Conservation (phyloP, 1,140 invertebrate genomes). For the Drosophila hydei region DNA sequence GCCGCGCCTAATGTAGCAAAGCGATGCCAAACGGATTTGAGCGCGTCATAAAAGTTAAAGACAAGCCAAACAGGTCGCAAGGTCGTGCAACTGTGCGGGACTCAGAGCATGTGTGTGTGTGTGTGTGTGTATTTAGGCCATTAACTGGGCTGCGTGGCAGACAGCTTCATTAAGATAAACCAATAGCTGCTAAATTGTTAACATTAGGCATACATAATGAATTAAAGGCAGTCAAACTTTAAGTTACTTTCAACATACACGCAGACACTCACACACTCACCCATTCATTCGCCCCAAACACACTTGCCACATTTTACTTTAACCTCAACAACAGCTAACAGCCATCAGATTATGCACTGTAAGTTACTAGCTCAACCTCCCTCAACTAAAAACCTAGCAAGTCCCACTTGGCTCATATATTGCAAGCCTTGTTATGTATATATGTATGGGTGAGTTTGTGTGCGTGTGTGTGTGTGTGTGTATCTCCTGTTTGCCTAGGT, state of each 20-base stretch:
- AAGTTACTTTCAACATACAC: constrained; percentile 57
- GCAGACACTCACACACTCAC: constrained; percentile 24
- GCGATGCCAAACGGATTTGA: constrained; percentile 64
- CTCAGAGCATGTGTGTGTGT: constrained; percentile 14
- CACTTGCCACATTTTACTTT: constrained; percentile 27
- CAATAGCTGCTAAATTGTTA: constrained; percentile 83
- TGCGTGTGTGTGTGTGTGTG: constrained; percentile 14
- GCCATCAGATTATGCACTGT: constrained; percentile 43
- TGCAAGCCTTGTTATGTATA: constrained; percentile 23
- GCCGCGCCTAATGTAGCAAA: constrained; percentile 35
- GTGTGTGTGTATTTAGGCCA: constrained; percentile 58
- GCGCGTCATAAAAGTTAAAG: constrained; percentile 78
- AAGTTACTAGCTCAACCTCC: constrained; percentile 21
- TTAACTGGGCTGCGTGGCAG: constrained; percentile 44
- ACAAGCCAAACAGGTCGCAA: constrained; percentile 55
- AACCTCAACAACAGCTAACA: constrained; percentile 34
- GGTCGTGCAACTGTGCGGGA: constrained; percentile 56
- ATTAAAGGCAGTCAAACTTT: constrained; percentile 71
- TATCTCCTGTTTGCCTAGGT: constrained; percentile 23
- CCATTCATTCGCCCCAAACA: not conserved
- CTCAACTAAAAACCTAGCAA: not conserved
- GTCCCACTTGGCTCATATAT: constrained; percentile 45
- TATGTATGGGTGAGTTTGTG: not conserved
- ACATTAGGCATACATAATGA: constrained; percentile 81
- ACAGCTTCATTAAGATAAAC: constrained; percentile 82